Conservation (phyloP, 2,888 invertebrate species). For the Caenorhabditis sp. region DNA sequence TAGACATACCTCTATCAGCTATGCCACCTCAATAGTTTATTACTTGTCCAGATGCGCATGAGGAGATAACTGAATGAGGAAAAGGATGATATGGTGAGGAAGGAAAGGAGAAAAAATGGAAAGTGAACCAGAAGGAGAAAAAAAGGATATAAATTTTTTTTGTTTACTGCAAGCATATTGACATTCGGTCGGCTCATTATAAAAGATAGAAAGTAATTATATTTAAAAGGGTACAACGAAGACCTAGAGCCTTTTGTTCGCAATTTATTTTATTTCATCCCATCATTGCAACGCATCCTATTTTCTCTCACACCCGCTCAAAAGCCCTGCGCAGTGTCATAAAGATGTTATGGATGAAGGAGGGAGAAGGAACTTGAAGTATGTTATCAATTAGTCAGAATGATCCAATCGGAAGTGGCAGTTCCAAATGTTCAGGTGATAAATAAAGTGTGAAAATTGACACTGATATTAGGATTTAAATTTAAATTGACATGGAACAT, state of each 20-base stretch:
- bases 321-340: background rate
- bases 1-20: conserved; percentile 56
- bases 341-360: background rate
- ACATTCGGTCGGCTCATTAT: conserved; percentile 7
- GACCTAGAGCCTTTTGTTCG: conserved; percentile 10
- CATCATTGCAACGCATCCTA: too few relatives aligned
- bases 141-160: conserved; percentile 10
- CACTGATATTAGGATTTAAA: conserved; percentile 1
- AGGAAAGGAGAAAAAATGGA: background rate
- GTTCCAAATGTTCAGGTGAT: conserved; percentile 10
- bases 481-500: conserved; percentile 7
- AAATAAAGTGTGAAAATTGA: conserved; percentile 39
- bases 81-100: background rate
- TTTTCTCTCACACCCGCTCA: background rate
- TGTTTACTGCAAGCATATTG: conserved; percentile 7
- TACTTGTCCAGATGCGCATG: conserved; percentile 39
- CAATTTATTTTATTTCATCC: background rate
- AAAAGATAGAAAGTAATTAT: conserved; percentile 13
- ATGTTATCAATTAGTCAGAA: conserved; percentile 35
- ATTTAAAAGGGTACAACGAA: background rate
- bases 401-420: conserved; percentile 53
- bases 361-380: conserved; percentile 2
- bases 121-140: conserved; percentile 16
- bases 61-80: conserved; percentile 26
- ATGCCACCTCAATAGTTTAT: conserved; percentile 57